phyloP scores from a whole-genome alignment of 2,113 vertebrate genomes.

The Etia nguti region DNA sequence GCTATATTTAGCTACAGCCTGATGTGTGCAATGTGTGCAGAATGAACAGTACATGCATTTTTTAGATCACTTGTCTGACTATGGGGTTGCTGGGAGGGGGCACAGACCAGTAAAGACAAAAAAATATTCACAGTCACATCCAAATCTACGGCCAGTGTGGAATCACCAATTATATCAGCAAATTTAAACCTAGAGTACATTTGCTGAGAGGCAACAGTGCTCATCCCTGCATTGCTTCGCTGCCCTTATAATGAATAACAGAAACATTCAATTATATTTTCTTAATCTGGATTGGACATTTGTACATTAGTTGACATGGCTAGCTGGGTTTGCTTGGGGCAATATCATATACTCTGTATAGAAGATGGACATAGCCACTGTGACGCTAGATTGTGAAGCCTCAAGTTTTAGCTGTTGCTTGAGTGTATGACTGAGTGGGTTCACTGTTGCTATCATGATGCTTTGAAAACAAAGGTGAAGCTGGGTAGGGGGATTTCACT shows the following conservation, averaged over 20 bases:
- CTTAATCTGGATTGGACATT: neutral
- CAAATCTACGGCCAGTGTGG: neutral
- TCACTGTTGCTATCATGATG: neutral
- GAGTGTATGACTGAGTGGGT: neutral
- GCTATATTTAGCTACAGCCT: neutral
- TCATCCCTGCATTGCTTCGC: neutral
- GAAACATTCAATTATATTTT: neutral
- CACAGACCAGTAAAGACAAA: neutral
- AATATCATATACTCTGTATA: neutral
- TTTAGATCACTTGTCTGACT: neutral
- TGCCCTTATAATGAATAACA: neutral
- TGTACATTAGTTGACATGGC: neutral
- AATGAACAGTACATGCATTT: neutral
- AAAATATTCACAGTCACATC: neutral
- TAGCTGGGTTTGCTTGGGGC: neutral
- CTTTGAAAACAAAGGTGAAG: neutral
- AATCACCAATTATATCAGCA: neutral
- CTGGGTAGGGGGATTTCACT: neutral
- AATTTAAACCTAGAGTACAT: neutral
- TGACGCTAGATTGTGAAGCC: neutral
- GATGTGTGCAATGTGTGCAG: neutral
- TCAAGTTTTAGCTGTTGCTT: neutral
- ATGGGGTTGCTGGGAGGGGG: neutral
- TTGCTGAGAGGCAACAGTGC: neutral
- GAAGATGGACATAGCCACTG: neutral